These are phyloP conservation scores for Lineus longissimus DNA, from an alignment of 1,140 invertebrate species.

Conservation along the genomic window DNA sequence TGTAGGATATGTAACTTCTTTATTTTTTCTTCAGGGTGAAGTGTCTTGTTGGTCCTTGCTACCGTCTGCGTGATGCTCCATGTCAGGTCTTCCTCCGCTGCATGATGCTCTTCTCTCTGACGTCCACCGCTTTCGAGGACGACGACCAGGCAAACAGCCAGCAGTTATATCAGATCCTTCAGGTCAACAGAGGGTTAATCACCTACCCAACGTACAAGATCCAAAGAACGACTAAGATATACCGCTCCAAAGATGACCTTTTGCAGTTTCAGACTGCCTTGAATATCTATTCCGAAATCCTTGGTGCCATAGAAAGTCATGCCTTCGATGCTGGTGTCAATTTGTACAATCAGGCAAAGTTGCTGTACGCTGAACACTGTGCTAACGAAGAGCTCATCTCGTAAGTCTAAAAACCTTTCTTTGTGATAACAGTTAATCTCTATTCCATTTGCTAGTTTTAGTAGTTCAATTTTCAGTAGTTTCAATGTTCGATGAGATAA, in stretches of 20 bases:
- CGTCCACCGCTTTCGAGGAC: constrained; percentile 49
- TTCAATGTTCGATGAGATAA: no score
- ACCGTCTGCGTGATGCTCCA: constrained; percentile 40
- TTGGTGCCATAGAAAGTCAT: constrained; percentile 36
- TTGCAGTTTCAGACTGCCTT: constrained; percentile 47
- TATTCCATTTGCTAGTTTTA: not conserved
- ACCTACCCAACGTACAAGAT: constrained; percentile 55
- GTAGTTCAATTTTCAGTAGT: not conserved
- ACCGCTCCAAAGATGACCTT: constrained; percentile 51
- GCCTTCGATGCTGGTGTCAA: constrained; percentile 36
- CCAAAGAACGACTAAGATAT: constrained; percentile 51
- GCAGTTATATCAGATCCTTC: constrained; percentile 55
- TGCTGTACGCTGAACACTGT: constrained; percentile 16
- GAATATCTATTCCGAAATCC: constrained; percentile 36
- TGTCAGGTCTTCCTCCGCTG: constrained; percentile 52
- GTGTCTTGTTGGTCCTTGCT: constrained; percentile 46
- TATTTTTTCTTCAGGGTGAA: constrained; percentile 34
- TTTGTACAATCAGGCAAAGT: constrained; percentile 25
- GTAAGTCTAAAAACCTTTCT: no score
- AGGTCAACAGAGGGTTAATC: constrained; percentile 56
- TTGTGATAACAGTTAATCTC: no score
- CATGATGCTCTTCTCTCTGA: constrained; percentile 54
- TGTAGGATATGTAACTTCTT: not conserved
- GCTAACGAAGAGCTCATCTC: not conserved
- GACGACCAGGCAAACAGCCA: constrained; percentile 42